Base-by-base conservation (phyloP, 1,140 invertebrate species). In the Charaxes varanes region DNA sequence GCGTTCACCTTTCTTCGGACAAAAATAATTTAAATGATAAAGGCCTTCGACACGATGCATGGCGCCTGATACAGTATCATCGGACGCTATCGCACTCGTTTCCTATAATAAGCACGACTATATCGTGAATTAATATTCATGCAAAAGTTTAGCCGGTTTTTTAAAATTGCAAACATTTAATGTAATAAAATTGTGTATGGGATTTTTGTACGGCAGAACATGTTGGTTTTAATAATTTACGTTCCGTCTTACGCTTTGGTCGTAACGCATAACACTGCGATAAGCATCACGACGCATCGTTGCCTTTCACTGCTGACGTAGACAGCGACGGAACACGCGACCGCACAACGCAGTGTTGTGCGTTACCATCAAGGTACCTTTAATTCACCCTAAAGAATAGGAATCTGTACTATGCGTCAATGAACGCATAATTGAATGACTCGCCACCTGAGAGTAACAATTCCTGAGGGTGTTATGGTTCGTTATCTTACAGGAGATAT, bases 11-110 rank as follows among this genome's bases (percentile, higher is more conserved):
- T 47, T 40, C 40, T 43, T 47, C 35, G 23, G 19, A 47, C 41
- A 36, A 54, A 45, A 49, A 45, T 54, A 49, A 49, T 49, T 52
- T 41, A 33, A 42, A 21, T 28, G 53, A 60, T 60, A 55, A 60
- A 49, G 38, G 41, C 30, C 48, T 42, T 55, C 52, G 53, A 55
- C 45, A 34, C 12, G 15, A 17, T 15, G 22, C 14, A 36, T 24
- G 23, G 30, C 31, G 34, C 35, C 15, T n/a, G 12, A 32, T 23
- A 33, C 34, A 45, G 14, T 15, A 31, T 32, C 32, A 32, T 31
- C 37, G n/a, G 12, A 16, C 14, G 26, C 38, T 42, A 49, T 43
- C 40, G 12, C 12, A 12, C 2, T 22, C 7, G 11, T 27, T 38
- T 32, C 26, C 34, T 43, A 35, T 30, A 33, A 22, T 12, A 15